Conservation (phyloP, 2,888 invertebrate species). For the Lucinisca nassula region DNA sequence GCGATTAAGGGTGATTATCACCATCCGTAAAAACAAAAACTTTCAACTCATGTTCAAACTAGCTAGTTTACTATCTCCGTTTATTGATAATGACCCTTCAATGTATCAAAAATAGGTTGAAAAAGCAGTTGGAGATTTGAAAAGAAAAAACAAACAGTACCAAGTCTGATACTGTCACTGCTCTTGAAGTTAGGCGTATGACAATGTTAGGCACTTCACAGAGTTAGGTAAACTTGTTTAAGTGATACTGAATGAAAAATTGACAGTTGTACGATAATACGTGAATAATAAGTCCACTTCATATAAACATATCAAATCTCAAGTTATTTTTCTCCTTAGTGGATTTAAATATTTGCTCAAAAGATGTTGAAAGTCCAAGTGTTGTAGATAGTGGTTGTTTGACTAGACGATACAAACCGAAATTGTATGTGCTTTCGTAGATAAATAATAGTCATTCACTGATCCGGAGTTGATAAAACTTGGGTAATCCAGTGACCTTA, state of each 20-base stretch:
- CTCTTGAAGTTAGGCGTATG: not conserved
- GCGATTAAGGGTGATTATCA: constrained; percentile 54
- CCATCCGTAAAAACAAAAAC: constrained; percentile 49
- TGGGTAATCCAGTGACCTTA: not conserved
- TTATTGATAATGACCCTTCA: not conserved
- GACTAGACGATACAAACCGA: constrained; percentile 1
- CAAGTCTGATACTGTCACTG: constrained; percentile 5
- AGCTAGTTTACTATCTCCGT: constrained; percentile 21
- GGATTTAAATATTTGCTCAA: constrained; percentile 22
- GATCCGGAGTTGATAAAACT: not conserved
- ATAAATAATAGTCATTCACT: constrained; percentile 9
- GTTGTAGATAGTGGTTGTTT: constrained; percentile 19
- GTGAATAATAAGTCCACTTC: constrained; percentile 66
- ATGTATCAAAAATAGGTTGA: not conserved
- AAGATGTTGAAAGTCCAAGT: constrained; percentile 61
- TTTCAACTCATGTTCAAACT: constrained; percentile 62
- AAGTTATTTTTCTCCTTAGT: constrained; percentile 55
- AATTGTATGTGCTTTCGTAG: not conserved
- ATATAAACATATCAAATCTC: constrained; percentile 56
- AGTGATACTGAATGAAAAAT: constrained; percentile 72
- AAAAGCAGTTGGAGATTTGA: not conserved
- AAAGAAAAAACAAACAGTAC: not conserved
- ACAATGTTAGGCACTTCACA: not conserved
- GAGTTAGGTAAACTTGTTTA: not conserved
- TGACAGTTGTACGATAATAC: constrained; percentile 68